Percentiles rank a stretch among this genome's conserved stretches.
phyloP scores from a whole-genome alignment of 2,888 invertebrate genomes.

The Lepidochitona cinerea region DNA sequence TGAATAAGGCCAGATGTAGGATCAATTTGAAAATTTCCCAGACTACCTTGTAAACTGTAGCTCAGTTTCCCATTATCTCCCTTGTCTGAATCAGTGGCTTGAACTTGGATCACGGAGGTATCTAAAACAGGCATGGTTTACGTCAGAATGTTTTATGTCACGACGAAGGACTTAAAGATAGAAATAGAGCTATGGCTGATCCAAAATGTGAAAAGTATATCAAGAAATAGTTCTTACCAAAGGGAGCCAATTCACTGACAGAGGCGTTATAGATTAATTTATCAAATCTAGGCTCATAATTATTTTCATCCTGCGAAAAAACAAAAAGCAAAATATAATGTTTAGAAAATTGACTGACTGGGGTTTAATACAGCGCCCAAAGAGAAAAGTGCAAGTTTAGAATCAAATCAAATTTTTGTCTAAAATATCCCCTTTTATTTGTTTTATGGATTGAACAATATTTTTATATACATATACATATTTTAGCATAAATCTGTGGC shows the following conservation, averaged over 20 bases:
- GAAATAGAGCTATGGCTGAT: no score
- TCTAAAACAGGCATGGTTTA: background rate
- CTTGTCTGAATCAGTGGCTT: background rate
- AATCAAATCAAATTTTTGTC: no score
- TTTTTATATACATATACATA: no score
- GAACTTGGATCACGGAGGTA: background rate
- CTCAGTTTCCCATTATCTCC: background rate
- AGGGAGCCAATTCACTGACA: background rate
- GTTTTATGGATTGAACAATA: no score
- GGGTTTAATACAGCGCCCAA: no score
- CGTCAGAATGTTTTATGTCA: no score
- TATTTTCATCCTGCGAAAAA: background rate
- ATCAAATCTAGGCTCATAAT: background rate
- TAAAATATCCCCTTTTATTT: no score
- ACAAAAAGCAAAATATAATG: background rate
- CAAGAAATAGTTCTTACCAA: background rate
- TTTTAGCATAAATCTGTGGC: no score
- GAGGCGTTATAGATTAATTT: background rate
- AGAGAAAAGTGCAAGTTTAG: no score
- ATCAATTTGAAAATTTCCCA: conserved; percentile 44
- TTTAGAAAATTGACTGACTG: no score
- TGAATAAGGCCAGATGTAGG: conserved; percentile 40
- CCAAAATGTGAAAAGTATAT: background rate
- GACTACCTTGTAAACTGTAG: background rate
- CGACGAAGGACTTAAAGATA: no score